A percentile compares a stretch with the other conserved stretches of the same genome.
These are phyloP conservation scores for Acrobasis suavella DNA, from an alignment of 2,888 invertebrate genomes.

Conservation along the genomic window DNA sequence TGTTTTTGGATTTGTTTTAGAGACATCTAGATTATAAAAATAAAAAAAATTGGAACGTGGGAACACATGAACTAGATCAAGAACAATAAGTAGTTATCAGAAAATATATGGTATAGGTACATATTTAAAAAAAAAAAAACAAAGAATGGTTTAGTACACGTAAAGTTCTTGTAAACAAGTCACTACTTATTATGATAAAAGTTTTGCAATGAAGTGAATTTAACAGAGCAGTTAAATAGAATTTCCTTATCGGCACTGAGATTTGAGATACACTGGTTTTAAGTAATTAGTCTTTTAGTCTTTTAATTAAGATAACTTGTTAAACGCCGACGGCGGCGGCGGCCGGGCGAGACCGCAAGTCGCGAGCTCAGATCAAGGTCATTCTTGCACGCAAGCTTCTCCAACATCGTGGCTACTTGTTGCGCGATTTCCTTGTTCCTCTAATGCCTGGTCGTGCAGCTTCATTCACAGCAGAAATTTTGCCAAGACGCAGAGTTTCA, in stretches of 20 bases:
- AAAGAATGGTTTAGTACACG: neutral
- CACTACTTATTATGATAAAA: neutral
- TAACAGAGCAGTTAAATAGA: neutral
- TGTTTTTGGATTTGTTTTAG: no score
- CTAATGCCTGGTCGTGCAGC: constrained; percentile 17
- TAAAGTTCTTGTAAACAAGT: neutral
- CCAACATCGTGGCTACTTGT: constrained; percentile 63
- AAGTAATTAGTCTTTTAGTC: constrained; percentile 11
- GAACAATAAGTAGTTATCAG: no score
- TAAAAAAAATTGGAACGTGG: no score
- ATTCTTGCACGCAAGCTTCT: constrained; percentile 63
- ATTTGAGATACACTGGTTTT: constrained; percentile 9
- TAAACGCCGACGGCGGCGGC: constrained; percentile 34
- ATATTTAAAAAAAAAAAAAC: neutral
- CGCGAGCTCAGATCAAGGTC: constrained; percentile 65
- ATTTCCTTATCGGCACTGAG: neutral
- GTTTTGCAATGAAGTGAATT: neutral
- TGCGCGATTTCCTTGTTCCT: constrained; percentile 43
- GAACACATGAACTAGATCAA: no score
- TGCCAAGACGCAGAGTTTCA: neutral
- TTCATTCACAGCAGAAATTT: constrained; percentile 20
- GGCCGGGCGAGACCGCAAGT: constrained; percentile 55
- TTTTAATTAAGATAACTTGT: constrained; percentile 13
- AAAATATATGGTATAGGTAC: no score
- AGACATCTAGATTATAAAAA: no score